Evolutionary conservation across 2,113 vertebrate genomes (phyloP), one percentile per base, ranked within the genome.

Genomic region (Hemibagrus wyckioides): DNA sequence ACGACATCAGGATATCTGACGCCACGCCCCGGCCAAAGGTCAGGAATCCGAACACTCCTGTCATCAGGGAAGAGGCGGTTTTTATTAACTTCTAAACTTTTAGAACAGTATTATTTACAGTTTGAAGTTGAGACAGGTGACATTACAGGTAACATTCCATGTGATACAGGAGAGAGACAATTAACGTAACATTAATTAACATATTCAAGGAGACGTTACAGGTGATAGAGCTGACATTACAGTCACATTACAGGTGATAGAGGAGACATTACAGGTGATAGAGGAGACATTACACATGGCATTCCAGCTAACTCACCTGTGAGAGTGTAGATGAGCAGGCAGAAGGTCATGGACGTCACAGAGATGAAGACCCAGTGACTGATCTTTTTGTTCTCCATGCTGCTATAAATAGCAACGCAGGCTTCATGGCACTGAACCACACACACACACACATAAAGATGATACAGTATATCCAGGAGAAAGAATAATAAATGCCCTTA

Each of bases 1-100:
- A 99, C 84, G 98, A 98, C 97, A 99, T 97, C 89, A 99, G 91
- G 89, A 99, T 94, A 2, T 99, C 98, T 0, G 97, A 95, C 0
- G 96, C 97, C 6, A 97, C 97, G 0, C 75, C 93, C 0, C 92
- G 69, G 0, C 97, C 96, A 0, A 99, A 99, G 6, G 96, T 99
- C 93, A 99, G 91, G 92, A 97, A 99, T 90, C 98, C 98, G 0
- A 96, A 99, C 48, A 97, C 89, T 15, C 98, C 98, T 99, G 93
- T 5, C 25, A 25, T 54, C 0, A 21, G 28, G 83, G 1, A 48
- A 19, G 33, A 79, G 48, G 15, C 10, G 8, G 19, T 77, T 77
- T 28, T 79, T 30, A 79, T 79, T 69, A 19, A 21, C 65, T 69
- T 69, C n/a, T n/a, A 67, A 67, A 6, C 67, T 39, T 39, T 10